These are phyloP conservation scores for Dicrostonyx torquatus DNA, from an alignment of 2,797 vertebrate genomes.

Conservation along the genomic window DNA sequence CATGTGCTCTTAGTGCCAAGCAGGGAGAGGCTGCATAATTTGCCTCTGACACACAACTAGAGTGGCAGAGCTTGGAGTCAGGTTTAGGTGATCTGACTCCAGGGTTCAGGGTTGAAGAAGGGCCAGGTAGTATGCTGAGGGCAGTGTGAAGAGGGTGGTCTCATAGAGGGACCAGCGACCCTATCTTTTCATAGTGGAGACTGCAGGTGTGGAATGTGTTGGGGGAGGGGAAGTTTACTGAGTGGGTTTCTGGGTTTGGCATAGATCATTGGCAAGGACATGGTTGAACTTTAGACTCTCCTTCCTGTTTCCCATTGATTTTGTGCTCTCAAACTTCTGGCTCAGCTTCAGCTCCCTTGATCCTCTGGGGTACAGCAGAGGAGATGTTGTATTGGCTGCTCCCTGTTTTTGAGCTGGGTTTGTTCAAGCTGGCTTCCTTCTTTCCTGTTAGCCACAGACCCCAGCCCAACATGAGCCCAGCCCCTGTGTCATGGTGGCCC, in stretches of 20 bases:
- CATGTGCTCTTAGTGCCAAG: neutral
- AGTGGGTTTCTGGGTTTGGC: neutral
- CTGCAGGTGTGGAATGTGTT: neutral
- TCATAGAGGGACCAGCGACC: too few relatives aligned
- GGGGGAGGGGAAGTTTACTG: too few relatives aligned
- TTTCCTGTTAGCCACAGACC: neutral
- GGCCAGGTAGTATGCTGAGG: rapidly evolving
- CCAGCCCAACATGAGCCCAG: neutral
- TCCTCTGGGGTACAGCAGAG: neutral
- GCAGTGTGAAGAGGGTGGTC: neutral
- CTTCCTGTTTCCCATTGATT: neutral
- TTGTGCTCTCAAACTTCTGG: neutral
- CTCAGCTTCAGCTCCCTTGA: rapidly evolving
- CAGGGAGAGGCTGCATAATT: neutral
- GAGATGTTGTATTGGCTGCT: neutral
- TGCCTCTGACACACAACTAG: neutral
- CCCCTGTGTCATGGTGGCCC: neutral
- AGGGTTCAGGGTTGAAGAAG: neutral
- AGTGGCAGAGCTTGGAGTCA: neutral
- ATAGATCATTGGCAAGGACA: neutral
- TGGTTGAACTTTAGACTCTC: neutral
- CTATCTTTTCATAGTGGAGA: neutral
- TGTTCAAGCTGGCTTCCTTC: neutral
- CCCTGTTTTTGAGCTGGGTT: neutral
- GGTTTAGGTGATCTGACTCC: neutral